Evolutionary conservation across 2,888 invertebrate genomes (phyloP).

Genomic region (Chrysotoxum bicinctum): DNA sequence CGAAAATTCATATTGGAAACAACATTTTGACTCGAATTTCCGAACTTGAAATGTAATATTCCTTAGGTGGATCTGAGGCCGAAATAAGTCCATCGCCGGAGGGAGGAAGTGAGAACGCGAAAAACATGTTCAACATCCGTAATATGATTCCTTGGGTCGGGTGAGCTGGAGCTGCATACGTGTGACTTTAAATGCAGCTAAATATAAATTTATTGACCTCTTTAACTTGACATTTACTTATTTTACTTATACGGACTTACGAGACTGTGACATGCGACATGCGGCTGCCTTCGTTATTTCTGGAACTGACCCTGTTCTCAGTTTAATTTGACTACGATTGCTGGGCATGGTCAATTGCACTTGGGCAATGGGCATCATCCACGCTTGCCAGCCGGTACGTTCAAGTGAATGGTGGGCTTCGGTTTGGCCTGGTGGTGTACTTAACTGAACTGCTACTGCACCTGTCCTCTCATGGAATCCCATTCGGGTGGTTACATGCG

Average conservation of each 20-base stretch:
- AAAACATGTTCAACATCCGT: conserved; percentile 67
- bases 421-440: background rate
- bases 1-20: conserved; percentile 32
- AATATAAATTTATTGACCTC: conserved; percentile 69
- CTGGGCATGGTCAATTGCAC: conserved; percentile 11
- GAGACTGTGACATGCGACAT: background rate
- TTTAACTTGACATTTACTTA: conserved; percentile 58
- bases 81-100: background rate
- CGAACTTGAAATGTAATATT: conserved; percentile 42
- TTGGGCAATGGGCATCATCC: background rate
- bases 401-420: background rate
- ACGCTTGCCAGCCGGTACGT: background rate
- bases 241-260: no score
- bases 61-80: conserved; percentile 9
- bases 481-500: conserved; percentile 45
- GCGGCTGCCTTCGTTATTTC: background rate
- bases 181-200: conserved; percentile 2
- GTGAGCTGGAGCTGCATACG: background rate
- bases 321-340: conserved; percentile 8
- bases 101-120: conserved; percentile 49
- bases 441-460: conserved; percentile 21
- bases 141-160: conserved; percentile 47
- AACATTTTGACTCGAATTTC: conserved; percentile 51
- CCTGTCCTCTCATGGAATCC: conserved; percentile 39
- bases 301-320: conserved; percentile 38